phyloP scores from a whole-genome alignment of 1,140 invertebrate genomes.

The Ridgeia piscesae region DNA sequence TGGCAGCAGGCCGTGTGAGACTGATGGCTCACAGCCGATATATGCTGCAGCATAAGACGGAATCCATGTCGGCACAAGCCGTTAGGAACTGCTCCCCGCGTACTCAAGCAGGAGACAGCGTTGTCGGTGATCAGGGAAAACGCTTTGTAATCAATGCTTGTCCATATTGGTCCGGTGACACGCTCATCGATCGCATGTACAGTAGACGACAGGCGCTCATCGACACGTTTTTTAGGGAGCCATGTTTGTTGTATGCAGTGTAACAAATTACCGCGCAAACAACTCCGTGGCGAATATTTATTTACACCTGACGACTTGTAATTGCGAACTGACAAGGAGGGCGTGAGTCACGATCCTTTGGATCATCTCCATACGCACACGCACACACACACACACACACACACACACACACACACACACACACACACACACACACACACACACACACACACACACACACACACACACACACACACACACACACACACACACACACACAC shows the following conservation, averaged over 20 bases:
- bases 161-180: too few species aligned
- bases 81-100: background rate
- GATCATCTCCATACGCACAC: too few species aligned
- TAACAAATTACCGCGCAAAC: background rate
- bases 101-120: background rate
- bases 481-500: too few species aligned
- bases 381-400: too few species aligned
- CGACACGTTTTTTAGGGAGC: background rate
- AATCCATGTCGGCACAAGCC: background rate
- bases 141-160: background rate
- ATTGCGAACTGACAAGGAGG: too few species aligned
- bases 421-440: too few species aligned
- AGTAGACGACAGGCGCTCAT: background rate
- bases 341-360: too few species aligned
- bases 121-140: background rate
- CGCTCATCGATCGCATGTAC: background rate
- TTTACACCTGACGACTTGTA: too few species aligned
- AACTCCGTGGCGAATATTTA: too few species aligned
- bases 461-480: too few species aligned
- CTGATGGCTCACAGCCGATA: background rate
- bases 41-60: background rate
- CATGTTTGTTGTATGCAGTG: background rate
- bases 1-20: background rate
- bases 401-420: too few species aligned
- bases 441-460: too few species aligned